phyloP scores from a whole-genome alignment of 2,797 vertebrate species.

The Calcarius lapponicus region DNA sequence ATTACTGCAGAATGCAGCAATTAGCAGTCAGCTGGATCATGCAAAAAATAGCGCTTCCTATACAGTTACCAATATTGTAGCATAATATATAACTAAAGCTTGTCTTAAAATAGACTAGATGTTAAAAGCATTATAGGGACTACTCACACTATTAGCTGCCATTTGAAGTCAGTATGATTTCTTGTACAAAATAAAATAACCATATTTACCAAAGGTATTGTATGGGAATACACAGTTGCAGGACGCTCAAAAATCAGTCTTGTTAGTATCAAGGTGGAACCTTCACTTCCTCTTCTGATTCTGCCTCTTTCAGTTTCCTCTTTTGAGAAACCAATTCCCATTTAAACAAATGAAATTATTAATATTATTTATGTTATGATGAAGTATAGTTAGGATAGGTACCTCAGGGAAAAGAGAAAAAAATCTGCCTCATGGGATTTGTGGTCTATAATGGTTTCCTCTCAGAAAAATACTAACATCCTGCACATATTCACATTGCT shows the following conservation, averaged over 20 bases:
- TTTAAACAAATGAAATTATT: conserved; percentile 41
- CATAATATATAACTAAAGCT: not conserved
- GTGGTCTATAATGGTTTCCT: not conserved
- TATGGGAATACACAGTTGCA: not conserved
- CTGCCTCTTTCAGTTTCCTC: not conserved
- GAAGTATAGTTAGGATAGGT: not conserved
- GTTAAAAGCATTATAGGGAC: not conserved
- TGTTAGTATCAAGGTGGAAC: not conserved
- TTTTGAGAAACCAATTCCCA: conserved; percentile 10
- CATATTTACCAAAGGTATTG: not conserved
- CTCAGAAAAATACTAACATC: not conserved
- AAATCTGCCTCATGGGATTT: not conserved
- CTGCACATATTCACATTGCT: not conserved
- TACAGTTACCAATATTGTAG: not conserved
- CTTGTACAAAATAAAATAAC: not conserved
- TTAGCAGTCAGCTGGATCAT: not conserved
- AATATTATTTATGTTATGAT: not conserved
- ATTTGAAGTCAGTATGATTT: not conserved
- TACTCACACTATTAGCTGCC: not conserved
- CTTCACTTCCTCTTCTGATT: not conserved
- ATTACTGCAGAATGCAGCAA: not conserved
- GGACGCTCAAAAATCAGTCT: not conserved
- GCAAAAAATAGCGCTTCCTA: not conserved
- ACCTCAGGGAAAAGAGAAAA: conserved; percentile 26
- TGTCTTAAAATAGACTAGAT: not conserved